Evolutionary conservation across 2,888 invertebrate genomes (phyloP), one percentile per base, ranked within the genome.

Genomic region (Hydrotaea cyrtoneurina): DNA sequence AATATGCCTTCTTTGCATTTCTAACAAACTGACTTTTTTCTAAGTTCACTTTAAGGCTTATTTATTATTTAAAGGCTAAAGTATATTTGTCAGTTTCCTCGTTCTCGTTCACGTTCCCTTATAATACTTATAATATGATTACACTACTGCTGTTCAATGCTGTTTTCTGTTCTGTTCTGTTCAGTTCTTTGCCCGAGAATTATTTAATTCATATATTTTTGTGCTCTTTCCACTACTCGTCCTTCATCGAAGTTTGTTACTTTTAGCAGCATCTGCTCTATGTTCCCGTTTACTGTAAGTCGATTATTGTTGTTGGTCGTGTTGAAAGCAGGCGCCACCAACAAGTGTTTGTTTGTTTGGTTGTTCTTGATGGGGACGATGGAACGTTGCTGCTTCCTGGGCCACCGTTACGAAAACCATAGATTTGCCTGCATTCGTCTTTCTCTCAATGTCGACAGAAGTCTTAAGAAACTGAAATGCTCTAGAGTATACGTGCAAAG

Each of bases 201-300:
- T 39, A 39, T 39, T 39, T 39, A 8, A 39, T 39, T 8, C 39
- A 13, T 39, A 13, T 39, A 8, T 39, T 1, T 39, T 39, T 39
- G 39, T 31, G 39, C 39, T 8, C 4, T 10, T 1, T 13, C 8
- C 39, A 10, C 3, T 11, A 39, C 39, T 1, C 39, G 39, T 39
- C 39, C 39, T 39, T 39, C 39, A 39, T 31, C 31, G 17, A 26
- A 21, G 26, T 59, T 62, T 10, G 62, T n/a, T 62, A 23, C n/a
- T 43, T 77, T 31, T 57, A 36, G 50, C 73, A 80, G 76, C 59
- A 77, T 76, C 73, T 80, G 79, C 72, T 69, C 72, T 76, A 80
- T 71, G 76, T 83, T 26, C 31, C 31, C 76, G 79, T 80, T 80
- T 76, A 83, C 39, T 78, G 66, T 77, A 75, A 80, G 83, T 50